Evolutionary conservation across 2,888 invertebrate genomes (phyloP), one percentile per base, ranked within the genome.

Genomic region (Heliconius ethilla): DNA sequence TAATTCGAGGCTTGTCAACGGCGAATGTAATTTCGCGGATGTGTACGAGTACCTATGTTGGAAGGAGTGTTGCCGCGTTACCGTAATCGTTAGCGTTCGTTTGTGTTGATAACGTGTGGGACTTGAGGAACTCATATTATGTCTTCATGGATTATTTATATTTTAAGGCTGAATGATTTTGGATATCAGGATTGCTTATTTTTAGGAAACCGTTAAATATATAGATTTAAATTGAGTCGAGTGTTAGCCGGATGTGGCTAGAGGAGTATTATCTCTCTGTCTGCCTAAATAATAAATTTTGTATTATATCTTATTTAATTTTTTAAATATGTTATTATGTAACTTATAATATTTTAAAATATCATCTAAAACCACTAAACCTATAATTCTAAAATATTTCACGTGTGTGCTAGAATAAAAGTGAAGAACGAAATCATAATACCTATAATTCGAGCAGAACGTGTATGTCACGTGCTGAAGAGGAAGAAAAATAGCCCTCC

Each of bases 1-100:
- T 94, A 94, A 92, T 92, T 91, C 89, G 88, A 89, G 88, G 90
- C 91, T 91, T 93, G 93, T 93, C 93, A 91, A 92, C 92, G 90
- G 89, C 85, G 87, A 86, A 87, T 90, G 92, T 91, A 91, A 92
- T 93, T 90, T 89, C 90, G 87, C 86, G 88, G 84, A 85, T 87
- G 88, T 88, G 89, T 85, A 40, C 33, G 33, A 7, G 33, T 33
- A 33, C 33, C 29, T 29, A 89, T 89, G 89, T 89, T 89, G 90
- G 90, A 69, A 89, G 88, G 87, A 88, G 85, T 89, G 89, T 91
- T 86, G 87, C 88, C 88, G 89, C 89, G 89, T 91, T 90, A 90
- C 89, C 82, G 85, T 90, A 88, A 92, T 92, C 91, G 88, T 87
- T 87, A 85, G 86, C 86, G 87, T 87, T 89, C 82, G 82, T 83